Evolutionary conservation across 2,888 invertebrate species (phyloP), one percentile per base, ranked within the genome.

Genomic region (Microctonus aethiopoides): DNA sequence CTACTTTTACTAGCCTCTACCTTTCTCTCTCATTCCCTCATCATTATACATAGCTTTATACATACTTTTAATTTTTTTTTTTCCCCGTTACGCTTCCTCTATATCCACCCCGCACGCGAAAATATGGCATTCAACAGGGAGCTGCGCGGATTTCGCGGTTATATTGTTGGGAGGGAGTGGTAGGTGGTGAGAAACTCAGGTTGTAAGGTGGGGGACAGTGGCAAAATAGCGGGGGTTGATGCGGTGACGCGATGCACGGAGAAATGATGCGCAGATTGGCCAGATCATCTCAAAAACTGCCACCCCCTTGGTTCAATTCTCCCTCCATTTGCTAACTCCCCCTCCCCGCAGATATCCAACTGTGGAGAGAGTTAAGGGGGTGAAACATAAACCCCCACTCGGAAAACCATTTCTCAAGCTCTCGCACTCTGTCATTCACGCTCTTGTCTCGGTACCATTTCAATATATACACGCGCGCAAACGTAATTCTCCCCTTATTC

Each of bases 191-290:
- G 70, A 66, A 71, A 67, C 57, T 66, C 51, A 26, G 65, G 59
- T 60, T 51, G 68, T 67, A 61, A 11, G 64, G 13, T 7, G 46
- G 46, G 16, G 41, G 26, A 2, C 67, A 56, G 46, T 29, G 46
- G 16, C 0, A 46, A 46, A 16, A 7, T 46, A 39, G 22, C 61
- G 69, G 59, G 67, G n/a, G 68, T 59, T 72, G 67, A 72, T 26
- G 60, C 51, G 56, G 56, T 26, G 51, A 46, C 51, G 65, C 52
- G 68, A 68, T 32, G 59, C 39, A 29, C 52, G 72, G 83, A 84
- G 81, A 85, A 86, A 85, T 85, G 85, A 86, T 86, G 86, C 87
- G 87, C 87, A 87, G 86, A 85, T 86, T 86, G 85, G 86, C 86
- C 83, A 85, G 86, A 86, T 87, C 86, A 87, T 87, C 86, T 86